Evolutionary conservation across 1,140 invertebrate genomes (phyloP).

Genomic region (Mycetomoellerius zeteki): DNA sequence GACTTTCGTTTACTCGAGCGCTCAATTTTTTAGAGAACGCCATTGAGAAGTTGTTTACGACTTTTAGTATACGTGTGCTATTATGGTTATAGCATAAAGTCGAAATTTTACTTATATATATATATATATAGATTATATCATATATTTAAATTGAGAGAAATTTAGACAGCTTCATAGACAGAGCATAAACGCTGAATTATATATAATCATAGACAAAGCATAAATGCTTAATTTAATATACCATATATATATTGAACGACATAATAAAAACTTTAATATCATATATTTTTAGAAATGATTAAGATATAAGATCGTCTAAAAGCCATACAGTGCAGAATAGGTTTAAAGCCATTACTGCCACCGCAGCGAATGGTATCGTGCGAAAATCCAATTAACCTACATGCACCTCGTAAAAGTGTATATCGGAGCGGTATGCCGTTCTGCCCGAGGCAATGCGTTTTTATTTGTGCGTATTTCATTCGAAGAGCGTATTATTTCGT

Average conservation of each 20-base stretch:
- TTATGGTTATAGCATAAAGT: neutral
- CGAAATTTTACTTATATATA: neutral
- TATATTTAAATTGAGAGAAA: neutral
- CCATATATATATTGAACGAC: neutral
- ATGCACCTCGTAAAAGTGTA: slow-evolving; percentile 53
- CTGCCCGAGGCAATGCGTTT: slow-evolving; percentile 50
- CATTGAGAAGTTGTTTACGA: neutral
- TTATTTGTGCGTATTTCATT: slow-evolving; percentile 65
- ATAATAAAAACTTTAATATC: neutral
- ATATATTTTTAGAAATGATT: slow-evolving; percentile 5
- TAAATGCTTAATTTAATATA: neutral
- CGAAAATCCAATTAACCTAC: slow-evolving; percentile 75
- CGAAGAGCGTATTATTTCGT: slow-evolving; percentile 54
- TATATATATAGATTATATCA: neutral
- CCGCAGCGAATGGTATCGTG: slow-evolving; percentile 6
- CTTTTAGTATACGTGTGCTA: neutral
- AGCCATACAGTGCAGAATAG: neutral
- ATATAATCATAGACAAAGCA: too few species aligned
- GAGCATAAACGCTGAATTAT: too few species aligned
- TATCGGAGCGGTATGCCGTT: slow-evolving; percentile 1
- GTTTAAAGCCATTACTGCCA: slow-evolving; percentile 12
- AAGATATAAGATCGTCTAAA: neutral
- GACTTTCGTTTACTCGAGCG: neutral
- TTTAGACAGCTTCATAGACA: too few species aligned
- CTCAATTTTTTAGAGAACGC: neutral